phyloP scores from a whole-genome alignment of 2,888 invertebrate species.

The Microctonus hyperodae region DNA sequence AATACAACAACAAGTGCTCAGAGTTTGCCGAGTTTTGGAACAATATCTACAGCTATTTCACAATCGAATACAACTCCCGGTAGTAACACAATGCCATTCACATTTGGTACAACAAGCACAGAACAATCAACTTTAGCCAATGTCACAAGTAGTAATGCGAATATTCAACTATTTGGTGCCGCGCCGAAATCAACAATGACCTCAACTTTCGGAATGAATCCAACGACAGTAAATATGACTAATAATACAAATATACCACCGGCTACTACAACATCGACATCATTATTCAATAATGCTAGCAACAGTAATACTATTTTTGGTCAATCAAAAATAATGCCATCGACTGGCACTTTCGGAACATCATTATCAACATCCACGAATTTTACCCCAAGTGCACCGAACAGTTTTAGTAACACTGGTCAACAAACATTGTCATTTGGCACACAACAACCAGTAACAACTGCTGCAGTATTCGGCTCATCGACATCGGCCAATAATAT shows the following conservation, averaged over 20 bases:
- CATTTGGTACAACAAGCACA: background rate
- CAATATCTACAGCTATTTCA: slow-evolving; percentile 16
- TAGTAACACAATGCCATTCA: background rate
- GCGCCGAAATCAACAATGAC: background rate
- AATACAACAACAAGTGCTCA: background rate
- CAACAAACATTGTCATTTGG: background rate
- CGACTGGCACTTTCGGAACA: background rate
- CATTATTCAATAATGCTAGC: slow-evolving; percentile 31
- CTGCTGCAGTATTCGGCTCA: background rate
- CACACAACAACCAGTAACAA: background rate
- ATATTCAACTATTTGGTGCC: background rate
- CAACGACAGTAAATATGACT: slow-evolving; percentile 18
- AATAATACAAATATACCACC: slow-evolving; percentile 19
- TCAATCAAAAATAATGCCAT: slow-evolving; percentile 38
- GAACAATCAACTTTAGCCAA: background rate
- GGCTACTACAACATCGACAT: slow-evolving; percentile 21
- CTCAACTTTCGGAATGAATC: slow-evolving; percentile 7
- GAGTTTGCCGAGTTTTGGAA: slow-evolving; percentile 21
- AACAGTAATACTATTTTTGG: slow-evolving; percentile 34
- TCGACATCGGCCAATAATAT: background rate
- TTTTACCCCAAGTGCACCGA: background rate
- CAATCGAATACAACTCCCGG: background rate
- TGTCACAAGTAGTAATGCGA: slow-evolving; percentile 13
- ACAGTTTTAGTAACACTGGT: background rate
- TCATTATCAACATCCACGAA: background rate